Evolutionary conservation across 2,888 invertebrate species (phyloP), one percentile per base, ranked within the genome.

Genomic region (Eilema caniola): DNA sequence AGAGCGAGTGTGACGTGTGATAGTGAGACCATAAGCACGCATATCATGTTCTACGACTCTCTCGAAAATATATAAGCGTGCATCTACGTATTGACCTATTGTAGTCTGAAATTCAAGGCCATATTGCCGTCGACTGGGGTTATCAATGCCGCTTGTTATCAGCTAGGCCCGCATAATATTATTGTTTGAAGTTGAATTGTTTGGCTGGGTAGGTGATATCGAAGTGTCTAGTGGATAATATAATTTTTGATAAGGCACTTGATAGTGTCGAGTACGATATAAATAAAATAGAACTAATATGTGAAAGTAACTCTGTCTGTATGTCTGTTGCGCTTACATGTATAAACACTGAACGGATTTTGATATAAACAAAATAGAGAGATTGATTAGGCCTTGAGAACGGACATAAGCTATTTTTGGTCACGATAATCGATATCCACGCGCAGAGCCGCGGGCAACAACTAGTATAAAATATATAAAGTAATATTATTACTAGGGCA

Each of bases 101-200:
- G 24, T 31, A n/a, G 53, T 59, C 24, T 60, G 24, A 59, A 66
- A 60, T 31, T 67, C 78, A 76, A 79, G 77, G 80, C 69, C 77
- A 74, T 66, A 76, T 47, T 62, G n/a, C 70, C 33, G 60, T 56
- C 67, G 66, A 41, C 12, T 47, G 67, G 57, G 78, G 78, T 80
- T 80, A 79, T 80, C 80, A 61, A 25, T 10, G 56, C 64, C 53
- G 53, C n/a, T n/a, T n/a, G 66, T 53, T 80, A 73, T 75, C 81
- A 66, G 63, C 57, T 64, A 59, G 70, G 61, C 78, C 75, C 69
- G 31, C 66, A 59, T 57, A 59, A 53, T 56, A 28, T 53, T 53
- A 62, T 37, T 41, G 53, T 23, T 65, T 23, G n/a, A n/a, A n/a
- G 14, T 65, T 23, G n/a, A n/a, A n/a, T 53, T 53, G 53, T 53